phyloP scores from a whole-genome alignment of 2,888 invertebrate genomes.

The Hydroisotoma schaefferi region DNA sequence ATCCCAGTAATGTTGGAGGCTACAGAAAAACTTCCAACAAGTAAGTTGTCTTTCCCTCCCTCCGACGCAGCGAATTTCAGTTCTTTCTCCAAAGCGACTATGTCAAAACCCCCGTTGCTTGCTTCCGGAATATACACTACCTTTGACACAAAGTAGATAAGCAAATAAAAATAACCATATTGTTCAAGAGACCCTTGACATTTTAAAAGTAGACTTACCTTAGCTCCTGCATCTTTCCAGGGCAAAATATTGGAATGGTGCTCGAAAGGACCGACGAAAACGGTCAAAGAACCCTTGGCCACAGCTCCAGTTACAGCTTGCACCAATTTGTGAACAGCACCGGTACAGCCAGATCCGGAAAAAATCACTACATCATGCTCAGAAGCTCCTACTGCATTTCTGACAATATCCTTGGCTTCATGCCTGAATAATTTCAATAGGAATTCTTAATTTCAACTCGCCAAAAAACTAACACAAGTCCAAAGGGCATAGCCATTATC shows the following conservation, averaged over 20 bases:
- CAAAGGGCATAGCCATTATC: no score
- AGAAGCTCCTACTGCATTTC: constrained; percentile 72
- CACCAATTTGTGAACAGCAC: constrained; percentile 72
- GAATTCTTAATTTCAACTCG: constrained; percentile 1
- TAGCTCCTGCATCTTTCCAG: constrained; percentile 75
- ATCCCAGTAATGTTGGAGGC: constrained; percentile 87
- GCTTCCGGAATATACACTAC: constrained; percentile 75
- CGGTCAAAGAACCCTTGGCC: constrained; percentile 58
- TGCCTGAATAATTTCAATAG: constrained; percentile 58
- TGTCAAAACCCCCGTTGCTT: constrained; percentile 72
- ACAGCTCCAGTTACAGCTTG: constrained; percentile 55
- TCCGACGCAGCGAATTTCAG: constrained; percentile 56
- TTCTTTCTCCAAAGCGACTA: constrained; percentile 69
- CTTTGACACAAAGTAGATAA: constrained; percentile 54
- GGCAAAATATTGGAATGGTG: constrained; percentile 73
- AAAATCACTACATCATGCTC: constrained; percentile 76
- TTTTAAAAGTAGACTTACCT: constrained; percentile 59
- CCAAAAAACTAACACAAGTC: not conserved
- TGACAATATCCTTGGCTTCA: constrained; percentile 74
- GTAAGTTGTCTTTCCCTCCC: constrained; percentile 51
- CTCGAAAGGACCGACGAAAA: constrained; percentile 76
- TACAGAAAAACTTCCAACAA: constrained; percentile 82
- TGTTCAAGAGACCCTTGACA: not conserved
- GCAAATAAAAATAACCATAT: not conserved
- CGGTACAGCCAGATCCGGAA: constrained; percentile 69